phyloP scores from a whole-genome alignment of 2,113 vertebrate genomes.

The Ovibos moschatus region DNA sequence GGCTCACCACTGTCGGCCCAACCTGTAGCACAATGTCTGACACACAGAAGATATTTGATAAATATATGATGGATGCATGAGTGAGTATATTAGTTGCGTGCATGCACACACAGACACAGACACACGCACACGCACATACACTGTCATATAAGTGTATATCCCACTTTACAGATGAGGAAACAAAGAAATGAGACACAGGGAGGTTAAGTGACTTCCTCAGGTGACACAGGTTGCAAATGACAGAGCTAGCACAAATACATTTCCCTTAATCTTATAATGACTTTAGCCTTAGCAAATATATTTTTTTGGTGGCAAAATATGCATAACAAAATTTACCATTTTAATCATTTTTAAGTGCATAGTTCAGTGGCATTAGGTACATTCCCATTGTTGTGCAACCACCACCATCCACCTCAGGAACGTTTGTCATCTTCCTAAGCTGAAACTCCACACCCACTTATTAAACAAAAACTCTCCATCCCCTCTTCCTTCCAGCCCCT shows the following conservation, averaged over 20 bases:
- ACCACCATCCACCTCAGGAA: neutral
- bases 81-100: too few species aligned
- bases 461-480: neutral
- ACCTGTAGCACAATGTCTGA: neutral
- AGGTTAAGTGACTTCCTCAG: neutral
- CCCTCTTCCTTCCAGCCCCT: neutral
- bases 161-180: neutral
- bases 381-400: neutral
- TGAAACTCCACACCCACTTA: neutral
- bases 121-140: fast-evolving
- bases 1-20: neutral
- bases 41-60: neutral
- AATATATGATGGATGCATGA: neutral
- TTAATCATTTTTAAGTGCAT: neutral
- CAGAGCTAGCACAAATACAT: neutral
- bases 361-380: neutral
- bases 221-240: neutral
- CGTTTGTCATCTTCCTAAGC: neutral
- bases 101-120: too few species aligned
- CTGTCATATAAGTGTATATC: fast-evolving
- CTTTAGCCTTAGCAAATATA: neutral
- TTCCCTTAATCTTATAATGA: neutral
- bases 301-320: neutral
- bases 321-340: neutral
- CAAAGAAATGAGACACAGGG: neutral